Base-by-base conservation (phyloP, 2,113 vertebrate genomes). In the Thinocorus orbignyianus region DNA sequence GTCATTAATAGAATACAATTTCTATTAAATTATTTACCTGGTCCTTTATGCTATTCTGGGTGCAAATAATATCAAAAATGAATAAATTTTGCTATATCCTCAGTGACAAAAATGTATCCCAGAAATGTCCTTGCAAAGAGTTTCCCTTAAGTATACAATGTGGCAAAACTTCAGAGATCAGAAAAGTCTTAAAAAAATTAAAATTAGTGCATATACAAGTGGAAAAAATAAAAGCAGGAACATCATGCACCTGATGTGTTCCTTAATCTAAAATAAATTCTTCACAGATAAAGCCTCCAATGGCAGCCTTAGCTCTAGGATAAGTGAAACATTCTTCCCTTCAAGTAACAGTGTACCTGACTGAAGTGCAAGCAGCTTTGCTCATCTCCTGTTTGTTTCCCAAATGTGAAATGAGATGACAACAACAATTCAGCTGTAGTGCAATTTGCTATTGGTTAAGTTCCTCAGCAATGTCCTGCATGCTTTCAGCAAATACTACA, bases 201-300 rank as follows among this genome's bases (percentile, higher is more conserved):
- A 98, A 99, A 99, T 99, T 99, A 99, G 99, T 99, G 99, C 99
- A 99, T 99, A 98, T 98, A 98, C 98, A 97, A 98, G 98, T 99
- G 98, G 98, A 98, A 98, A 99, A 99, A 99, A 98, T 98, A 98
- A 99, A 99, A 99, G 98, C 98, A 98, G 98, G 98, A 99, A 98
- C 98, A 98, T 97, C 98, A 98, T 98, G 97, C 97, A 97, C 96
- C 96, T 92, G 97, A 98, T 97, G 97, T 98, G 98, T 98, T 98
- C 98, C 99, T 98, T 97, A 98, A 98, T 98, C 98, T 99, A 98
- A 98, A 99, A 98, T 98, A 98, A 98, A 97, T 91, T 98, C 98
- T 98, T 98, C 98, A 98, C 98, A 98, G 98, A 98, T 98, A 93
- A 96, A 97, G 97, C 98, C 98, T 98, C 97, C 95, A 93, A 97